Conservation (phyloP, 2,888 invertebrate species). For the Lasioglossum morio region DNA sequence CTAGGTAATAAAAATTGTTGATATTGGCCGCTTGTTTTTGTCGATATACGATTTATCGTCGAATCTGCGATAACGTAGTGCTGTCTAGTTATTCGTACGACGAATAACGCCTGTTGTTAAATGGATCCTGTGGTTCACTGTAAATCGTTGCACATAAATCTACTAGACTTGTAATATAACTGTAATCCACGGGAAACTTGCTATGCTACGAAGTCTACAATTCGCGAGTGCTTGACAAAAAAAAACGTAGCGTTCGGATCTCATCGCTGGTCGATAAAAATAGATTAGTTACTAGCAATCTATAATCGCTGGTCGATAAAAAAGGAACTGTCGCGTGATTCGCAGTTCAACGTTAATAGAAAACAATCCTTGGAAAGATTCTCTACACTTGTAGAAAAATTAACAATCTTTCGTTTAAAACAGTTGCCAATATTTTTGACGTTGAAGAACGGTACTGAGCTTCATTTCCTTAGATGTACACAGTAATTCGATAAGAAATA, state of each 20-base stretch:
- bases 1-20: background rate
- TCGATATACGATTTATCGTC: background rate
- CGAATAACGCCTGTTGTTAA: background rate
- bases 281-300: background rate
- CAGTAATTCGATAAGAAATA: background rate
- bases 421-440: background rate
- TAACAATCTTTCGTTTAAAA: background rate
- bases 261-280: conserved; percentile 47
- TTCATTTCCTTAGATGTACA: background rate
- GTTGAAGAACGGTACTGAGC: background rate
- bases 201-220: background rate
- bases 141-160: conserved; percentile 8
- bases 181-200: background rate
- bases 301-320: conserved; percentile 14
- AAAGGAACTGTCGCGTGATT: background rate
- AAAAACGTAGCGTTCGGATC: background rate
- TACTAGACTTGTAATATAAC: background rate
- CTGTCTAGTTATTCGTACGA: background rate
- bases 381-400: background rate
- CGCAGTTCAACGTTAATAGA: background rate
- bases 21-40: background rate
- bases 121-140: background rate
- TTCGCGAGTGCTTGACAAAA: background rate
- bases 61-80: background rate
- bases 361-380: background rate